Base-by-base conservation (phyloP, 2,797 vertebrate genomes). In the Sebastes wilsoni region DNA sequence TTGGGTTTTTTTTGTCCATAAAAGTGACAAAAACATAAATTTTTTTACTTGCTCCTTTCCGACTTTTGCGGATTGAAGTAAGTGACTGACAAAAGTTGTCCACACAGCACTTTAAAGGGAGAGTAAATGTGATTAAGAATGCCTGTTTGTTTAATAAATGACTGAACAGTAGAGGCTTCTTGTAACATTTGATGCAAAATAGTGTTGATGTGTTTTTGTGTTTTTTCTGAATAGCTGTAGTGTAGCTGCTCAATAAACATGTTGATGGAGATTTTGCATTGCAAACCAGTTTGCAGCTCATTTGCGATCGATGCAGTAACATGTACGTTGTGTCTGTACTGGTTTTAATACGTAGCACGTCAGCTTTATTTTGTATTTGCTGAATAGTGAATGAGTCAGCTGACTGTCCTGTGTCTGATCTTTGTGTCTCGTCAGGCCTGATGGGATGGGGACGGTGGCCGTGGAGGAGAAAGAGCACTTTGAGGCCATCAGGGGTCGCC, bases 391-490 rank as follows among this genome's bases (percentile, higher is more conserved):
- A 46, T 46, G 11, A n/a, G 16, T 46, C 30, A 18, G 27, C 75
- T 85, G 23, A 83, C 28, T 55, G 34, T 28, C 5, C 3, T 67
- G 52, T 38, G 42, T 73, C 2, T 76, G 27, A 9, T 54, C 1
- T 46, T 8, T 78, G 1, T 78, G 22, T 81, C 4, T 82, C 70
- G 59, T 36, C 93, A 99, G 98, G 85, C 98, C 98, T 36, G 98
- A 99, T 87, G 98, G 98, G 90, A 97, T 98, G 87, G 97, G 97
- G 70, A 98, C 98, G 0, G 97, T 99, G 75, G 97, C 96, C n/a
- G 34, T 94, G 88, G 96, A 98, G 91, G 98, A 99, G 85, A 97
- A 96, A 77, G 96, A 98, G 46, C 95, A 94, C 34, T 99, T 99
- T 94, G 96, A 98, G 62, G 95, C 97, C 65, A 95, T 98, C 91